Percentiles rank a stretch among this genome's conserved stretches.
phyloP scores from a whole-genome alignment of 2,888 invertebrate species.

The Cyaniris semiargus region DNA sequence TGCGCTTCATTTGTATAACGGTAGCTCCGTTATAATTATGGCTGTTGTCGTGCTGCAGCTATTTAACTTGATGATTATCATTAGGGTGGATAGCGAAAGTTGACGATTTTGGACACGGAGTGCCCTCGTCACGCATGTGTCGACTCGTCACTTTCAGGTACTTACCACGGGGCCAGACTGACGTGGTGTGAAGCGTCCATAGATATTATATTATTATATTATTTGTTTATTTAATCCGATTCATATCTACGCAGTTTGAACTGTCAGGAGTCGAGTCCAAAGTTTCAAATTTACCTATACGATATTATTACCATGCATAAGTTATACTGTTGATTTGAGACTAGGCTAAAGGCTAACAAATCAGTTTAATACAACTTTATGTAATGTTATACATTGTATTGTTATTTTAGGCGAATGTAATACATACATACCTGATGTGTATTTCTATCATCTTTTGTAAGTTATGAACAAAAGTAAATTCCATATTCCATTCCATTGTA shows the following conservation, averaged over 20 bases:
- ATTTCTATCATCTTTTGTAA: slow-evolving; percentile 4
- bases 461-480: not conserved
- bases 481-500: not conserved
- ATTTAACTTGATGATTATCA: slow-evolving; percentile 61
- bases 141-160: too few relatives aligned
- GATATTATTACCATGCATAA: not conserved
- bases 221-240: not conserved
- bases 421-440: not conserved
- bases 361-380: not conserved
- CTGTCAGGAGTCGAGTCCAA: not conserved
- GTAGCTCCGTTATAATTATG: slow-evolving; percentile 51
- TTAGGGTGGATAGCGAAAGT: slow-evolving; percentile 59
- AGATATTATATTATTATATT: too few relatives aligned
- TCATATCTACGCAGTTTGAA: not conserved
- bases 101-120: slow-evolving; percentile 59
- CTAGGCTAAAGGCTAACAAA: not conserved
- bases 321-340: not conserved
- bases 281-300: not conserved
- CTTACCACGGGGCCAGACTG: too few relatives aligned
- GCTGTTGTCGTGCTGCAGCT: slow-evolving; percentile 65
- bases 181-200: too few relatives aligned
- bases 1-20: slow-evolving; percentile 27
- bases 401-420: not conserved
- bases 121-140: slow-evolving; percentile 58
- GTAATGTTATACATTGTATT: not conserved